Evolutionary conservation across 2,888 invertebrate species (phyloP), one percentile per base, ranked within the genome.

Genomic region (Sinotaia quadrata): DNA sequence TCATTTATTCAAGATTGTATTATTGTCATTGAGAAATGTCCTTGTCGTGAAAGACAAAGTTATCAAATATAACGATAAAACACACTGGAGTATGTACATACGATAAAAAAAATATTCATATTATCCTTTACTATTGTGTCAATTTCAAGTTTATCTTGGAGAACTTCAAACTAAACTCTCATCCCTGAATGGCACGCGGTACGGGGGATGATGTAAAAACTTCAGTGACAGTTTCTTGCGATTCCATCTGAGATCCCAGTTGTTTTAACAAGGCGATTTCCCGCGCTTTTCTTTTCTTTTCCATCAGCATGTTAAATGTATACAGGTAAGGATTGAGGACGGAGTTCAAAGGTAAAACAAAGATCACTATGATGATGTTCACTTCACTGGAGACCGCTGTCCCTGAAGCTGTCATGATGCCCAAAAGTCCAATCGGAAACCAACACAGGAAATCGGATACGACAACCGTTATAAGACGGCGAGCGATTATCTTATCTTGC

Each of bases 321-420:
- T 58, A 58, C 37, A 58, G n/a, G 27, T 27, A 58, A 4, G 58
- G 58, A 15, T 58, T 58, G 10, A 58, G 34, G 10, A 41, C 58
- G 1, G 58, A 58, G 58, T 58, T 58, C 4, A 58, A 24, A 15
- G 58, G 58, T 18, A 58, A 4, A 4, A 58, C 41, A 12, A 58
- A 90, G 24, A 90, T 57, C 10, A 65, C 57, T 33, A 67, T 49
- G 2, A 67, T 52, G 29, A 71, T 57, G 58, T 68, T 67, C 62
- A 71, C 63, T 24, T 71, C 71, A 1, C 67, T 63, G 12, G 67
- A 67, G 0, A 71, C 63, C 0, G 71, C 63, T 2, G 47, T 41
- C 1, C 65, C 71, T 2, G 63, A 49, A 12, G 67, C 36, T 12
- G 71, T 58, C 18, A 67, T 61, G 10, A 71, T 27, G 0, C 71